Evolutionary conservation across 2,797 vertebrate species (phyloP), one percentile per base, ranked within the genome.

Genomic region (Sebastes wilsoni): DNA sequence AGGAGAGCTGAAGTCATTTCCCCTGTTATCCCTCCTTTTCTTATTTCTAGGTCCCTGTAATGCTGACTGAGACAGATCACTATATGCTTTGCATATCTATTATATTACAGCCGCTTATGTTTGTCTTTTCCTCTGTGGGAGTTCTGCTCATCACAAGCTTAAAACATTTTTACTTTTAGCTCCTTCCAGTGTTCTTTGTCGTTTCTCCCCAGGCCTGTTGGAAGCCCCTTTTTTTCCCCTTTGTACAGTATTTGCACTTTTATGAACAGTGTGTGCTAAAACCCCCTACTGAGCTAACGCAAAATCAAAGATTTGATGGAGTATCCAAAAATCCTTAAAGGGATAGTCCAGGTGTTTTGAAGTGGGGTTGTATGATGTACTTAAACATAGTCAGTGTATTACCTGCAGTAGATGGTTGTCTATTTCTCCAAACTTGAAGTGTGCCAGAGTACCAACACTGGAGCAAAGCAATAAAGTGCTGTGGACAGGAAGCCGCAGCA

Each of bases 1-100:
- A 64, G 20, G 49, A 46, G 70, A 69, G 68, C 74, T 70, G n/a
- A 56, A 77, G 61, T 74, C n/a, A 78, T 78, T 83, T 75, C n/a
- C 36, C 32, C 36, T 22, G 27, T 68, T 62, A 58, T 78, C 23
- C 36, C 16, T 58, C 28, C 13, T 23, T 66, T 77, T 70, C 8
- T 60, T 46, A 62, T 77, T 55, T 70, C 54, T 28, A 23, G 16
- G 20, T 59, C 32, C 22, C 30, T 42, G 11, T 55, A 28, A 60
- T 52, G 30, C 70, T 67, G 55, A 32, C 61, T 34, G 71, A 72
- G 67, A 82, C 4, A 55, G 11, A 59, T n/a, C 42, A 36, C 30
- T 34, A 23, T 69, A 59, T 5, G 1, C 49, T 66, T 77, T 72
- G 18, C 34, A 62, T 58, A 60, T 80, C 79, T 79, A 52, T 76